Evolutionary conservation across 2,888 invertebrate species (phyloP).

Genomic region (Tipula confusa): DNA sequence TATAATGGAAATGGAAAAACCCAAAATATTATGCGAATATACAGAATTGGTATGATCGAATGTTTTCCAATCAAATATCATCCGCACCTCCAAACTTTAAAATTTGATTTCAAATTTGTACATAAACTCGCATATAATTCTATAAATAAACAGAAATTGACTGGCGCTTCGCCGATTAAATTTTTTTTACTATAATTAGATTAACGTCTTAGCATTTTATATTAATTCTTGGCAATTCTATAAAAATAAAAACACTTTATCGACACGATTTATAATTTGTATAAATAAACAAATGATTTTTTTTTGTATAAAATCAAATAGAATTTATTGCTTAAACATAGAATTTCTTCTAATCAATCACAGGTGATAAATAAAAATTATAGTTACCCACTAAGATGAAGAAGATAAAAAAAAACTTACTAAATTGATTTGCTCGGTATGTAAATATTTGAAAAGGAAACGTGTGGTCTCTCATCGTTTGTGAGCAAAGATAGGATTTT

Average conservation of each 20-base stretch:
- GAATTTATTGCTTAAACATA: neutral
- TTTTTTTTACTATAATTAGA: neutral
- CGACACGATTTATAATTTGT: neutral
- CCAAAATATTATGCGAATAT: no score
- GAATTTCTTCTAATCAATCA: neutral
- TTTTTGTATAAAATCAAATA: neutral
- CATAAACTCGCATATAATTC: no score
- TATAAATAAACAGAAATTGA: neutral
- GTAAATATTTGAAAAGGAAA: neutral
- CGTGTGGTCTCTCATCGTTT: neutral
- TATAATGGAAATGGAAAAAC: no score
- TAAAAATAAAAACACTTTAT: neutral
- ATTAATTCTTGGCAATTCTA: neutral
- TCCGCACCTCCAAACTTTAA: no score
- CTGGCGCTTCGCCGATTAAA: neutral
- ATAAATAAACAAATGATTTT: neutral
- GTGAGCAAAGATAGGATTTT: no score
- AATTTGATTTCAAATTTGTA: no score
- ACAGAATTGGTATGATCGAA: no score
- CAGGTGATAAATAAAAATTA: neutral
- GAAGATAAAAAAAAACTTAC: no score
- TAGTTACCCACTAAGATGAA: no score
- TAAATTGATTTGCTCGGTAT: neutral
- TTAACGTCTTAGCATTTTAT: neutral
- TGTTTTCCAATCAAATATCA: no score